phyloP scores from a whole-genome alignment of 2,113 vertebrate genomes.

The Dromaius novaehollandiae region DNA sequence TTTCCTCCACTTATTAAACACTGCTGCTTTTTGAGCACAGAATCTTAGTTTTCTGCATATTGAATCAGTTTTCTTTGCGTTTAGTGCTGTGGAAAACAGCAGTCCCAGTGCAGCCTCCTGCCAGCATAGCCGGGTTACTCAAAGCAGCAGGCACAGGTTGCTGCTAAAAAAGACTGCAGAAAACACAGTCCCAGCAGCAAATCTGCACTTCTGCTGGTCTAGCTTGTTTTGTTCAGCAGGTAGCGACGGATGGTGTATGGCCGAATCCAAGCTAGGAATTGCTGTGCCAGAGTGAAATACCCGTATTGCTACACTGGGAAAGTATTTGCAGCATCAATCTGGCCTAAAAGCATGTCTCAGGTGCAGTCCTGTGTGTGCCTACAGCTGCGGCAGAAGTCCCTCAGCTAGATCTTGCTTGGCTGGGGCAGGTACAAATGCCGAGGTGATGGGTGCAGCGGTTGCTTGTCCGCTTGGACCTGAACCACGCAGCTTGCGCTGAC shows the following conservation, averaged over 20 bases:
- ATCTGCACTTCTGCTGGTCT: background rate
- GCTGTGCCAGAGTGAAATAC: background rate
- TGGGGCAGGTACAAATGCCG: fast-evolving
- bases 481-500: fast-evolving
- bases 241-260: background rate
- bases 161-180: slow-evolving; percentile 14
- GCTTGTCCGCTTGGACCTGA: background rate
- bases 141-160: background rate
- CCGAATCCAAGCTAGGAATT: background rate
- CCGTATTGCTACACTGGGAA: background rate
- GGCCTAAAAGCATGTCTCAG: background rate
- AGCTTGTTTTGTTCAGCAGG: background rate
- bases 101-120: background rate
- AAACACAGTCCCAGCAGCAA: background rate
- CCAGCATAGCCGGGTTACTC: background rate
- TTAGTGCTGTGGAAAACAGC: background rate
- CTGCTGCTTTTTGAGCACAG: background rate
- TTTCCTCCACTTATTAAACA: background rate
- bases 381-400: background rate
- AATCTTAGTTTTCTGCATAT: background rate
- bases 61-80: background rate
- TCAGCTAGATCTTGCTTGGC: background rate
- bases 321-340: background rate
- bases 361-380: fast-evolving
- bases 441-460: background rate